Base-by-base conservation (phyloP, 2,888 invertebrate genomes). In the Cephalotes varians region DNA sequence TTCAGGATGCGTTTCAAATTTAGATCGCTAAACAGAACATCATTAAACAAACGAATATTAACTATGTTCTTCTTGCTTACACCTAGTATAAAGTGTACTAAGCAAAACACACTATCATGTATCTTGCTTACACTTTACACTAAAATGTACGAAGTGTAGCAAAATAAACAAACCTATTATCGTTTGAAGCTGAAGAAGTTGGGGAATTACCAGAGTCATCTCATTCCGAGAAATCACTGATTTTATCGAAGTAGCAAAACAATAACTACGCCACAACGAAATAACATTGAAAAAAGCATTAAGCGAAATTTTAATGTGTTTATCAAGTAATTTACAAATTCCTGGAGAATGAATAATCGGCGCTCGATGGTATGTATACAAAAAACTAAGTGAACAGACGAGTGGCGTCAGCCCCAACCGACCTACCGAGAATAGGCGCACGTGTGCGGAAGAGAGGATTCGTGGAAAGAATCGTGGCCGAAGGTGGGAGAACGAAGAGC, bases 401-500 rank as follows among this genome's bases (percentile, higher is more conserved):
- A 15, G 47, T 64, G 25, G 56, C 37, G 54, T 40, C 54, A 1
- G 18, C 2, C 10, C 21, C 31, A 15, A 12, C 2, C 56, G 44
- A 56, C 10, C 28, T 15, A 3, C 18, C 37, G 25, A 25, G 21
- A 64, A 51, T 28, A 28, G 67, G 40, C 37, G 60, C 72, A 65
- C 49, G 74, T 60, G 47, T 64, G 51, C 25, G 67, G 31, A 62
- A 34, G 56, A 72, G 81, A 86, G 72, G 80, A 62, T 60, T 76
- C 44, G 54, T 28, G 47, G 37, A 58, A 69, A 34, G 82, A 83
- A 77, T 31, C 40, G 86, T 44, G 49, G 80, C 54, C 44, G 84
- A 82, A 80, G 81, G 83, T 74, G 84, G 82, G 40, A 49, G 49
- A 74, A 21, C 15, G 86, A 86, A 72, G 81, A 86, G 91, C 90